These are phyloP conservation scores for Brachionus asplanchnoidis DNA, from an alignment of 1,140 invertebrate genomes.

Conservation along the genomic window DNA sequence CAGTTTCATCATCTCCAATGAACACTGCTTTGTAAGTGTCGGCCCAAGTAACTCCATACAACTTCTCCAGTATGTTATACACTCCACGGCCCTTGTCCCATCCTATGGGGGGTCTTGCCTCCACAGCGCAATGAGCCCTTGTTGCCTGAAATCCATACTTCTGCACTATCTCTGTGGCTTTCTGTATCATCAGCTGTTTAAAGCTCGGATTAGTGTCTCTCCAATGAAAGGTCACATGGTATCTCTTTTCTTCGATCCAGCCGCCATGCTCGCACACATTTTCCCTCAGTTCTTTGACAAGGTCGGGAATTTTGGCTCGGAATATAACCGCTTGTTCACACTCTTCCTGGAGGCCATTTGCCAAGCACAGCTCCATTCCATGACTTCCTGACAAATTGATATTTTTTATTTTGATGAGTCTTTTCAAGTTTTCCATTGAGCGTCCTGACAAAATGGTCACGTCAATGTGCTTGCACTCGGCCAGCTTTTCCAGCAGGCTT, in stretches of 20 bases:
- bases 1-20: constrained; percentile 79
- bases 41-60: constrained; percentile 83
- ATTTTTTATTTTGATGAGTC: not conserved
- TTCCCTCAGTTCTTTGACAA: constrained; percentile 74
- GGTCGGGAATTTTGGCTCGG: constrained; percentile 65
- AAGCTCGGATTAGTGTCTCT: constrained; percentile 61
- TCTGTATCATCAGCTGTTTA: constrained; percentile 62
- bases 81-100: constrained; percentile 83
- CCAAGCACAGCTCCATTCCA: not conserved
- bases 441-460: constrained; percentile 11
- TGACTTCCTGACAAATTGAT: constrained; percentile 55
- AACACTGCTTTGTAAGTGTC: constrained; percentile 83
- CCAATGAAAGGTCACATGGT: constrained; percentile 79
- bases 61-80: constrained; percentile 79
- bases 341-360: constrained; percentile 66
- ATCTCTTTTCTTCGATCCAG: constrained; percentile 85
- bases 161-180: constrained; percentile 1
- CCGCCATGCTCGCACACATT: constrained; percentile 78
- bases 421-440: constrained; percentile 20
- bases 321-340: constrained; percentile 58
- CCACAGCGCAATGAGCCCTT: constrained; percentile 73
- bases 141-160: constrained; percentile 26
- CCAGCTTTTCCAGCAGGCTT: constrained; percentile 11
- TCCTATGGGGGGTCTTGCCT: constrained; percentile 78
- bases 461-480: not conserved